phyloP scores from a whole-genome alignment of 2,888 invertebrate species.

The Hyposoter didymator region DNA sequence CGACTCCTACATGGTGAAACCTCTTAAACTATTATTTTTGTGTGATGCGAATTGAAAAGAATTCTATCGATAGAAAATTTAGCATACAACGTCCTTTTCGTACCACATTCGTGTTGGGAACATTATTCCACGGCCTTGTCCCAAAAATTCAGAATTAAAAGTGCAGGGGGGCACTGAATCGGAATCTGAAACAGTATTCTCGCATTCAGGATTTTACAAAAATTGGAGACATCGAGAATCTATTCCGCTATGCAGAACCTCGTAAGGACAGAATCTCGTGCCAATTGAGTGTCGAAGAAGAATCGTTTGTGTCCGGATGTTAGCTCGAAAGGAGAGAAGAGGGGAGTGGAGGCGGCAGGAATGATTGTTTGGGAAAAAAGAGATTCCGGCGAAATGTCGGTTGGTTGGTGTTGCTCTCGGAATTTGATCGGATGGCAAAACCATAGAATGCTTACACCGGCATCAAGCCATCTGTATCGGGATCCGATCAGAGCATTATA shows the following conservation, averaged over 20 bases:
- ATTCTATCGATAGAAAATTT: too few relatives aligned
- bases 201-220: slow-evolving; percentile 35
- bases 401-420: slow-evolving; percentile 54
- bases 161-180: too few relatives aligned
- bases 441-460: slow-evolving; percentile 67
- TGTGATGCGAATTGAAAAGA: too few relatives aligned
- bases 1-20: too few relatives aligned
- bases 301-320: slow-evolving; percentile 45
- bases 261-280: slow-evolving; percentile 77
- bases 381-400: slow-evolving; percentile 59
- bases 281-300: slow-evolving; percentile 75
- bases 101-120: not conserved
- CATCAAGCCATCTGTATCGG: slow-evolving; percentile 80
- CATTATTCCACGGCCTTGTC: not conserved
- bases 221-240: slow-evolving; percentile 48
- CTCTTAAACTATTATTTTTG: too few relatives aligned
- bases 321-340: slow-evolving; percentile 14
- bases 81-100: too few relatives aligned
- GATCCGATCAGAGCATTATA: slow-evolving; percentile 82
- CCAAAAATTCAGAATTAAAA: too few relatives aligned
- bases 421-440: slow-evolving; percentile 58
- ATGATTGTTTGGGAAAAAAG: slow-evolving; percentile 21
- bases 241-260: slow-evolving; percentile 59
- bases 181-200: not conserved
- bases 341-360: not conserved